phyloP scores from a whole-genome alignment of 1,140 invertebrate genomes.

The Centruroides sculpturatus region DNA sequence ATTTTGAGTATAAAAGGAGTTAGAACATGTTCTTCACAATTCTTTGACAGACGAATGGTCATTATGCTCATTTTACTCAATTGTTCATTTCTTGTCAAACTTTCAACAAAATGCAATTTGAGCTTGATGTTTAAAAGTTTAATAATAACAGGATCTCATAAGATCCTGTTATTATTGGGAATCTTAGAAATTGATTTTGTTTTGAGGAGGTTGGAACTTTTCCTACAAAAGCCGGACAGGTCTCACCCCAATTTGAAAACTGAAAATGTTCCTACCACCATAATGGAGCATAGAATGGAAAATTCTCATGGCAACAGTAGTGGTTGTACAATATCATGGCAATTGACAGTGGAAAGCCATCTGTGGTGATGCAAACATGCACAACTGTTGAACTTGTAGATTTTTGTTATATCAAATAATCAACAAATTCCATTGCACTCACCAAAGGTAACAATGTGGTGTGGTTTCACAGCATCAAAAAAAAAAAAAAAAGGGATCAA shows the following conservation, averaged over 20 bases:
- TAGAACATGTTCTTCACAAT: background rate
- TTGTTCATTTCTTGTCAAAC: too few relatives aligned
- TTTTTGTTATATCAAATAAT: too few relatives aligned
- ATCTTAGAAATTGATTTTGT: background rate
- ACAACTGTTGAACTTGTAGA: background rate
- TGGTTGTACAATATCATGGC: background rate
- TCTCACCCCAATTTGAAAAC: background rate
- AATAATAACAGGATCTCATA: too few relatives aligned
- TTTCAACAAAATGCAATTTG: background rate
- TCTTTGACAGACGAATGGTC: background rate
- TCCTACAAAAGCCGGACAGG: background rate
- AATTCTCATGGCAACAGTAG: background rate
- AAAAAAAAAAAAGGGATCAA: too few relatives aligned
- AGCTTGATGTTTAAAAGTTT: background rate
- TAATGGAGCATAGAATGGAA: background rate
- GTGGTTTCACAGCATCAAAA: background rate
- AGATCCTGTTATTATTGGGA: background rate
- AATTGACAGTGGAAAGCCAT: background rate
- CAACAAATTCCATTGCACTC: background rate
- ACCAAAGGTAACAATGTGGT: background rate
- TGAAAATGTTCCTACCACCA: background rate
- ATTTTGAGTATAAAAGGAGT: background rate
- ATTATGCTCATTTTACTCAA: background rate
- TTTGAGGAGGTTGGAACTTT: background rate
- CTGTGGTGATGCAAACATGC: background rate